Evolutionary conservation across 2,888 invertebrate species (phyloP).

Genomic region (Athalia cordata): DNA sequence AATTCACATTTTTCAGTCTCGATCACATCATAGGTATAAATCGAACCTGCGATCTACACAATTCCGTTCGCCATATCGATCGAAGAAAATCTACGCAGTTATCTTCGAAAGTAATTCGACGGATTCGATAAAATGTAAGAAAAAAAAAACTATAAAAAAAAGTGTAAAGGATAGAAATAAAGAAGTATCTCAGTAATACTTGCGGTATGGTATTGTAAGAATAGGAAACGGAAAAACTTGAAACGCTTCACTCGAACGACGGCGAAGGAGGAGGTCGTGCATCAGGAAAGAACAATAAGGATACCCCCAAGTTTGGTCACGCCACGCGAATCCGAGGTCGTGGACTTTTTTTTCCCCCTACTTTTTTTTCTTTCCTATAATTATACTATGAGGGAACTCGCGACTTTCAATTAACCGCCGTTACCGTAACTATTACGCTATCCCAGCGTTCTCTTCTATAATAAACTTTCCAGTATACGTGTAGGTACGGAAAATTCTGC

Average conservation of each 20-base stretch:
- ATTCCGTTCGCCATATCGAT: too few species aligned
- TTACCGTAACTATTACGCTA: constrained; percentile 22
- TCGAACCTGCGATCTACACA: too few species aligned
- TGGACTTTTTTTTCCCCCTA: constrained; percentile 17
- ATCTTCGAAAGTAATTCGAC: too few species aligned
- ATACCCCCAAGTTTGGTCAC: constrained; percentile 38
- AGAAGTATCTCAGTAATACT: too few species aligned
- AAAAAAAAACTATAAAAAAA: too few species aligned
- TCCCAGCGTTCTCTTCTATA: constrained; percentile 15
- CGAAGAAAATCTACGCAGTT: too few species aligned
- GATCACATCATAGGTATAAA: too few species aligned
- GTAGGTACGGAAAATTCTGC: background rate
- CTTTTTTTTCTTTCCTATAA: background rate
- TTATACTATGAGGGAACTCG: constrained; percentile 24
- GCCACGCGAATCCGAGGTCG: constrained; percentile 42
- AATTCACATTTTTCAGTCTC: too few species aligned
- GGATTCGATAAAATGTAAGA: too few species aligned
- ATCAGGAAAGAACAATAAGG: constrained; percentile 34
- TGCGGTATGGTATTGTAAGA: background rate
- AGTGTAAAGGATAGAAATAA: too few species aligned
- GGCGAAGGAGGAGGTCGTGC: background rate
- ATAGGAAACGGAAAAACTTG: constrained; percentile 32
- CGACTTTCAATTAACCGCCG: constrained; percentile 42
- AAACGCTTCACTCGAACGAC: constrained; percentile 15
- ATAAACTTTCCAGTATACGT: background rate